Conservation (phyloP, 1,140 invertebrate genomes). For the Asbolus verrucosus region DNA sequence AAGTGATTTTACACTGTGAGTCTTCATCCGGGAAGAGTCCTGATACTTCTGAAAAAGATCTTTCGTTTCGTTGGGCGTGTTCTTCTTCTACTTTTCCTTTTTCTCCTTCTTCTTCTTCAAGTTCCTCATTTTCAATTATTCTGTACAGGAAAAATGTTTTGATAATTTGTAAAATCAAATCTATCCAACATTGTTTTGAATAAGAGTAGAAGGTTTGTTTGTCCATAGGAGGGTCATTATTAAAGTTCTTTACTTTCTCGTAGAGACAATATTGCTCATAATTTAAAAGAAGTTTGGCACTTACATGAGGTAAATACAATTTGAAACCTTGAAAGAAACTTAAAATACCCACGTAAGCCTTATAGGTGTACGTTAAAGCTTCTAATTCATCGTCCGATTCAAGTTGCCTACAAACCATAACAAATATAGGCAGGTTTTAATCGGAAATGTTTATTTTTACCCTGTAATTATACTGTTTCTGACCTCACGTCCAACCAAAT, state of each 20-base stretch:
- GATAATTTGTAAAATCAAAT: slow-evolving; percentile 63
- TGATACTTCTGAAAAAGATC: too few relatives aligned
- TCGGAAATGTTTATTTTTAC: too few relatives aligned
- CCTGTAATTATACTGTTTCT: too few relatives aligned
- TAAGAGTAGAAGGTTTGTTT: slow-evolving; percentile 53
- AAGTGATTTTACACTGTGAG: too few relatives aligned
- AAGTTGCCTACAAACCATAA: too few relatives aligned
- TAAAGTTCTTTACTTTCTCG: slow-evolving; percentile 13
- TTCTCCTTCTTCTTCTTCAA: too few relatives aligned
- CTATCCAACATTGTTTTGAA: slow-evolving; percentile 63
- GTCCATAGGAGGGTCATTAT: neutral
- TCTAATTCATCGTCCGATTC: too few relatives aligned
- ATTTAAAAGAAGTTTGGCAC: slow-evolving; percentile 58
- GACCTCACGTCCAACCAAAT: neutral
- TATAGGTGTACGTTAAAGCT: slow-evolving; percentile 34
- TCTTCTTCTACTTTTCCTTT: too few relatives aligned
- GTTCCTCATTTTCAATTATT: too few relatives aligned
- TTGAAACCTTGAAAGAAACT: slow-evolving; percentile 57
- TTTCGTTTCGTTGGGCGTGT: too few relatives aligned
- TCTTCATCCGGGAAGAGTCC: too few relatives aligned
- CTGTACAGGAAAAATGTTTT: slow-evolving; percentile 58
- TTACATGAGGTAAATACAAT: slow-evolving; percentile 59
- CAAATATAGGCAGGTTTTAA: neutral
- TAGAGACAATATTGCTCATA: slow-evolving; percentile 61
- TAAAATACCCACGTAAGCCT: slow-evolving; percentile 54